Evolutionary conservation across 2,888 invertebrate genomes (phyloP).

Genomic region (Rhingia rostrata): DNA sequence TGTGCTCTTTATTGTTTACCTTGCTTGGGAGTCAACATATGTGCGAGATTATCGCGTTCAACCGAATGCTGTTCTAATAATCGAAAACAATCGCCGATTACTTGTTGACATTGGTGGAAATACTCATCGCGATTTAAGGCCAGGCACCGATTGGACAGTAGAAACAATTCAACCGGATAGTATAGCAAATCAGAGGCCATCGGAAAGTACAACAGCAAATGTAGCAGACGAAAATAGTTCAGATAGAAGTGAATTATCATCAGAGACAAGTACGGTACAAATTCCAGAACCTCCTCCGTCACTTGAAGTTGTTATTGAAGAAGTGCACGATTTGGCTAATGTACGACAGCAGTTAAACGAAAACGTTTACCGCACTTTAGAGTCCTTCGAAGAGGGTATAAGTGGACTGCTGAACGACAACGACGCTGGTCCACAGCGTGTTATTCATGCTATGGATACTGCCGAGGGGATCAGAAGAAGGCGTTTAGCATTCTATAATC

Average conservation of each 20-base stretch:
- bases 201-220: not conserved
- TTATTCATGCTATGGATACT: constrained; percentile 76
- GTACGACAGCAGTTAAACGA: constrained; percentile 52
- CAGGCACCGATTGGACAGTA: constrained; percentile 41
- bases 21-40: constrained; percentile 90
- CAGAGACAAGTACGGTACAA: constrained; percentile 43
- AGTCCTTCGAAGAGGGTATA: constrained; percentile 75
- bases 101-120: constrained; percentile 67
- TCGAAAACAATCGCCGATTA: constrained; percentile 75
- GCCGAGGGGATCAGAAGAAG: constrained; percentile 73
- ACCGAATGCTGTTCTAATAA: constrained; percentile 75
- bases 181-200: not conserved
- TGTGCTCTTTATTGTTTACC: constrained; percentile 84
- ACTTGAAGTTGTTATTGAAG: constrained; percentile 77
- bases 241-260: constrained; percentile 3
- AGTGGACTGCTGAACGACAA: constrained; percentile 72
- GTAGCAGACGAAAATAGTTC: constrained; percentile 71
- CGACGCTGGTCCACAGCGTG: constrained; percentile 74
- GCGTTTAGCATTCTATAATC: constrained; percentile 69
- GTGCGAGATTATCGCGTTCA: constrained; percentile 75
- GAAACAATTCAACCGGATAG: constrained; percentile 31
- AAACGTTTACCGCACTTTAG: constrained; percentile 53
- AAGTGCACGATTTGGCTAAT: constrained; percentile 75
- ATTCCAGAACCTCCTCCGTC: constrained; percentile 75
- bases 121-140: constrained; percentile 38